Percentiles rank a stretch among this genome's conserved stretches.
phyloP scores from a whole-genome alignment of 2,113 vertebrate genomes.

The Prunella fulvescens region DNA sequence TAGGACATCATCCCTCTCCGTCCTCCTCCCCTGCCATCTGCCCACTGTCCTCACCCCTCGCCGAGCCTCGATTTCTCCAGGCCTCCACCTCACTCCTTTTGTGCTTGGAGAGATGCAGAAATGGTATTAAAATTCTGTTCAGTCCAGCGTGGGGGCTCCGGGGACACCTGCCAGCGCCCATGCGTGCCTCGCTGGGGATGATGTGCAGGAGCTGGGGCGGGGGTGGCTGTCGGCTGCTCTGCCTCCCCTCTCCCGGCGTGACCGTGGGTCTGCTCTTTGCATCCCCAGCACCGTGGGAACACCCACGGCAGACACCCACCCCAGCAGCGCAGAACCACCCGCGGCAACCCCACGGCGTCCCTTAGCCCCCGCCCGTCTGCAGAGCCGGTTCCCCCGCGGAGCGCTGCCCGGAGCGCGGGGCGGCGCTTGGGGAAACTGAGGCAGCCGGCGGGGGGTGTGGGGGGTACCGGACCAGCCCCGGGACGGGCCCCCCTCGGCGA shows the following conservation, averaged over 20 bases:
- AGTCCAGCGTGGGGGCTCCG: neutral
- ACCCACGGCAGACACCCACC: neutral
- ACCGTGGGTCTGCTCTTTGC: neutral
- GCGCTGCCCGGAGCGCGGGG: neutral
- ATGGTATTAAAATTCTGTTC: rapidly evolving
- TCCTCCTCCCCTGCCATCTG: neutral
- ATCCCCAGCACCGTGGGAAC: neutral
- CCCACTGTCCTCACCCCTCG: neutral
- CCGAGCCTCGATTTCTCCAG: neutral
- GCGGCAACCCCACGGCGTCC: neutral
- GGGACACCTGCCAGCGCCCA: neutral
- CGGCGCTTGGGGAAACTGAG: neutral
- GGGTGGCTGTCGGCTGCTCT: neutral
- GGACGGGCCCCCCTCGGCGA: neutral
- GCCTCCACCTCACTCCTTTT: rapidly evolving
- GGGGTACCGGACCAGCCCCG: neutral
- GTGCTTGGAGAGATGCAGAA: neutral
- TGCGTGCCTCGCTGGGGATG: neutral
- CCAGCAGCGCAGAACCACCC: neutral
- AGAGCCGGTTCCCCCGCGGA: neutral
- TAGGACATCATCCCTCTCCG: neutral
- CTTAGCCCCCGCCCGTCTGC: neutral
- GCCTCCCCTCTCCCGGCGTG: neutral
- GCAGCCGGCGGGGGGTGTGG: neutral
- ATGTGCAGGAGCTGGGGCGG: neutral